Percentiles rank a stretch among this genome's conserved stretches.
phyloP scores from a whole-genome alignment of 1,140 invertebrate genomes.

The Lerema accius region DNA sequence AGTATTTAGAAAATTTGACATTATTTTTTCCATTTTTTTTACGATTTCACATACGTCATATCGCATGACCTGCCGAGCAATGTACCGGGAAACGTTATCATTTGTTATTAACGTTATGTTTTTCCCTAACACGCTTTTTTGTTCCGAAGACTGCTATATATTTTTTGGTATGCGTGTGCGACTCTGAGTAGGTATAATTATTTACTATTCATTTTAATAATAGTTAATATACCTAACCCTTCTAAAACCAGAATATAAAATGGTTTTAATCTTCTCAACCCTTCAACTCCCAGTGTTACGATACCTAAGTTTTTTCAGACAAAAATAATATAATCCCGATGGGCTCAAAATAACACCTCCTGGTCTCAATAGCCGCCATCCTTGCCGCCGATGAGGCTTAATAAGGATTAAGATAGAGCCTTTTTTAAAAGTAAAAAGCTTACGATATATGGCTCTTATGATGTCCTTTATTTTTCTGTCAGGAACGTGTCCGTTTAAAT shows the following conservation, averaged over 20 bases:
- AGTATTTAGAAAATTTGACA: no score
- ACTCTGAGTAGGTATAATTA: no score
- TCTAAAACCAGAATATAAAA: constrained; percentile 30
- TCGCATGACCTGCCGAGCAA: no score
- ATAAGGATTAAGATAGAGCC: constrained; percentile 80
- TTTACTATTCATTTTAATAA: no score
- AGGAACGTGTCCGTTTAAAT: constrained; percentile 43
- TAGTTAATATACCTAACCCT: no score
- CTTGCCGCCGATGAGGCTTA: constrained; percentile 68
- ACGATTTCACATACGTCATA: no score
- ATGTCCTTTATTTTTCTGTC: constrained; percentile 62
- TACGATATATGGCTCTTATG: constrained; percentile 68
- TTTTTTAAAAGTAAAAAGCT: constrained; percentile 77
- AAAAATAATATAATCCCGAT: constrained; percentile 71
- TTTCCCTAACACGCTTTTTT: no score
- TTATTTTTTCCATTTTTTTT: no score
- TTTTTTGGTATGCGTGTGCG: no score
- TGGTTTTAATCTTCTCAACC: constrained; percentile 57
- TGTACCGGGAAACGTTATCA: no score
- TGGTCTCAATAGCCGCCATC: constrained; percentile 62
- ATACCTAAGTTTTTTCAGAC: constrained; percentile 53
- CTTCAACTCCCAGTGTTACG: constrained; percentile 64
- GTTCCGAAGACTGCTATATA: no score
- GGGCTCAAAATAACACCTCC: constrained; percentile 73
- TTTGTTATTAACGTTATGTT: no score